Conservation (phyloP, 2,888 invertebrate genomes). For the Caenorhabditis sp. region DNA sequence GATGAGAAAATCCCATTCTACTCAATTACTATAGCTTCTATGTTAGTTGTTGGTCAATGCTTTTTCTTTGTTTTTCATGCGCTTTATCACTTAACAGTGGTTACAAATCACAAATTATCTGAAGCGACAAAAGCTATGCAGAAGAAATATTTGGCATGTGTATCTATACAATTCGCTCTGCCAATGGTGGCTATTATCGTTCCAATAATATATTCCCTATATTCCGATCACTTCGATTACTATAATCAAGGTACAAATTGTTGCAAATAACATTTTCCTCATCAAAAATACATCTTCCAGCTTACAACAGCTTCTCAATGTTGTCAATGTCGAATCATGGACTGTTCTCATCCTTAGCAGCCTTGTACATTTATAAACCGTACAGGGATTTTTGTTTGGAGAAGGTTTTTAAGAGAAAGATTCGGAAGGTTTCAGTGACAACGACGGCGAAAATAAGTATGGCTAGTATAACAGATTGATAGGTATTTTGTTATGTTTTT, state of each 20-base stretch:
- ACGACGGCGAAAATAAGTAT: slow-evolving; percentile 8
- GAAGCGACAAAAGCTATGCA: slow-evolving; percentile 13
- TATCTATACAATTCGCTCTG: slow-evolving; percentile 15
- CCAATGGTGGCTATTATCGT: background rate
- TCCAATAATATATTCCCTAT: slow-evolving; percentile 16
- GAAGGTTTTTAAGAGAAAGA: background rate
- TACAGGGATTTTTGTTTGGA: slow-evolving; percentile 20
- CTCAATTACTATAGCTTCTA: slow-evolving; percentile 5
- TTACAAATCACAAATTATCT: slow-evolving; percentile 7
- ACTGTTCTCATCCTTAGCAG: slow-evolving; percentile 5
- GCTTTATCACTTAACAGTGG: slow-evolving; percentile 13
- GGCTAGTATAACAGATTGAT: too few relatives aligned
- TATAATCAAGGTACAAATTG: slow-evolving; percentile 20
- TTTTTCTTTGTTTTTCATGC: slow-evolving; percentile 16
- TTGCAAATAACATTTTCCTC: background rate
- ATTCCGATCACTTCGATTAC: slow-evolving; percentile 16
- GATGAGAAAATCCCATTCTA: slow-evolving; percentile 19
- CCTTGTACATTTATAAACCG: slow-evolving; percentile 23
- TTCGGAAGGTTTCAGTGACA: background rate
- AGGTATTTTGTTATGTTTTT: too few relatives aligned
- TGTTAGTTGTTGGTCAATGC: background rate
- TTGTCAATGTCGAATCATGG: slow-evolving; percentile 27
- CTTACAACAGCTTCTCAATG: slow-evolving; percentile 30
- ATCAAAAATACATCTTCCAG: slow-evolving; percentile 10
- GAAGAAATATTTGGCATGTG: slow-evolving; percentile 18